Conservation (phyloP, 2,888 invertebrate genomes). For the Omphaloscelis lunosa region DNA sequence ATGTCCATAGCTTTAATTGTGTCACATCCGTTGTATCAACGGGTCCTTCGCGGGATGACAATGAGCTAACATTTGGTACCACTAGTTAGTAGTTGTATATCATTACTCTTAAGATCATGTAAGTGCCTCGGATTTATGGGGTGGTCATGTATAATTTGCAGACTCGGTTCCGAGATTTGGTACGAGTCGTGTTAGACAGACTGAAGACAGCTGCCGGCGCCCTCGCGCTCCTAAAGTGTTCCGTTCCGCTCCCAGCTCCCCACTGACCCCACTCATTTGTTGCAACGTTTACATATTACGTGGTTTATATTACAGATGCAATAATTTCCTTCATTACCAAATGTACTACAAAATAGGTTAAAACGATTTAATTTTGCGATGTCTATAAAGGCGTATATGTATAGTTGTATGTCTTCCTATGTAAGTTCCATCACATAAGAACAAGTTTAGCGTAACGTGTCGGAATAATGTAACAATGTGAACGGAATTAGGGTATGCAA, state of each 20-base stretch:
- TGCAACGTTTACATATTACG: constrained; percentile 55
- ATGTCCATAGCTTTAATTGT: constrained; percentile 91
- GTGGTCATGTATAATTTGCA: constrained; percentile 84
- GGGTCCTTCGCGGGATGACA: constrained; percentile 85
- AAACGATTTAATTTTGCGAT: constrained; percentile 72
- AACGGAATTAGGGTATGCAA: constrained; percentile 83
- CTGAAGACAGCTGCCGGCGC: constrained; percentile 51
- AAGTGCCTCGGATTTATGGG: constrained; percentile 89
- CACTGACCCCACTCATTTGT: constrained; percentile 46
- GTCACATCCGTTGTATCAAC: constrained; percentile 90
- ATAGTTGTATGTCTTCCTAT: constrained; percentile 90
- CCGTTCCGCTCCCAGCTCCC: constrained; percentile 33
- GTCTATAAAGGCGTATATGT: constrained; percentile 81
- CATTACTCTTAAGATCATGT: constrained; percentile 89
- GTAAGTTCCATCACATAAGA: constrained; percentile 85
- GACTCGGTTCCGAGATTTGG: constrained; percentile 67
- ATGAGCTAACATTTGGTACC: constrained; percentile 87
- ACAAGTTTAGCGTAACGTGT: constrained; percentile 78
- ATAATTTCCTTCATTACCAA: constrained; percentile 59
- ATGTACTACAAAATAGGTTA: constrained; percentile 45
- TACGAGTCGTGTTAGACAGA: constrained; percentile 53
- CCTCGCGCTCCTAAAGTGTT: constrained; percentile 39
- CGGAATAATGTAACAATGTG: constrained; percentile 76
- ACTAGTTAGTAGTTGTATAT: constrained; percentile 89
- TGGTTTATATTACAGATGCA: constrained; percentile 50